Evolutionary conservation across 92 coral and sea anemone genomes (phyloP).

Genomic region (Nematostella vectensis): DNA sequence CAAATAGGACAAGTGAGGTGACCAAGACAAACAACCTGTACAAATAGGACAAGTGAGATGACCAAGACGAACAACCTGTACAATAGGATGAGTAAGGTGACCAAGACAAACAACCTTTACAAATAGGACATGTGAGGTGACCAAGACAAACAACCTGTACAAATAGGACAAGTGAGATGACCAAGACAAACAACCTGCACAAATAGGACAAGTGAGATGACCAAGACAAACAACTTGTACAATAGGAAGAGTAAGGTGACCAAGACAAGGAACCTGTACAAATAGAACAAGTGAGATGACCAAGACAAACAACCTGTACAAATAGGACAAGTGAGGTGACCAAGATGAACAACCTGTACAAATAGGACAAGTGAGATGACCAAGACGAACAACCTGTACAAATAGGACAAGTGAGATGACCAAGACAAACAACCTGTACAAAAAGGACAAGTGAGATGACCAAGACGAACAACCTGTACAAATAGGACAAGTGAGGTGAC

Average conservation of each 20-base stretch:
- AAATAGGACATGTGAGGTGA: conserved; percentile 94
- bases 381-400: conserved; percentile 75
- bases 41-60: conserved; percentile 97
- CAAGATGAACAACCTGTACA: no score
- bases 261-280: no score
- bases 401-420: background rate
- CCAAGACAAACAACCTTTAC: no score
- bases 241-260: background rate
- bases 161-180: background rate
- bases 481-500: background rate
- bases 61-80: conserved; percentile 83
- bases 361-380: conserved; percentile 96
- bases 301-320: conserved; percentile 75
- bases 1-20: background rate
- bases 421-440: no score
- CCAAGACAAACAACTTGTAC: conserved; percentile 82
- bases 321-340: background rate
- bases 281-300: conserved; percentile 99
- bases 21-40: no score
- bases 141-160: conserved; percentile 83
- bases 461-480: conserved; percentile 75
- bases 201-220: conserved; percentile 94
- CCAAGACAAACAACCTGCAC: no score
- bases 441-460: conserved; percentile 96
- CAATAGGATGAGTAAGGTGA: background rate